Evolutionary conservation across 2,797 vertebrate species (phyloP), one percentile per base, ranked within the genome.

Genomic region (Mus caroli): DNA sequence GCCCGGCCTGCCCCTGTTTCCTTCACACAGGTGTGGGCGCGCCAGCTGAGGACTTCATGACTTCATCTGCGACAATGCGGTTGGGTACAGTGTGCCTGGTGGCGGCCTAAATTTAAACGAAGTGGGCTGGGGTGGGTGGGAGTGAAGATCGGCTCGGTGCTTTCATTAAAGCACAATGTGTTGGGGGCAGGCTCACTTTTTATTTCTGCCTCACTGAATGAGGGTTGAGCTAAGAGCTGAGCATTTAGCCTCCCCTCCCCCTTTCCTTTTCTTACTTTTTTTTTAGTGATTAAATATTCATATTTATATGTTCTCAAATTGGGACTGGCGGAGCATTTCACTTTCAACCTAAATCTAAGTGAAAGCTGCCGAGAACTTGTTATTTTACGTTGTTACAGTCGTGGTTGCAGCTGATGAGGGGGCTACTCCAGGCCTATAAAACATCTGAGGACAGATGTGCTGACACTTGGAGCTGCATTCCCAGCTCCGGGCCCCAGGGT

Each of bases 91-190:
- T 96, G 96, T 93, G 96, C 97, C 95, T 97, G 95, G 96, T 94
- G 97, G 94, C 82, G 97, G 96, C 95, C 97, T 97, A 97, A 97
- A 97, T 97, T 98, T 96, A 97, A 97, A 96, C 85, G 93, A 96
- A 97, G 91, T 97, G 94, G 84, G 97, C 95, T 93, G 97, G 95
- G 96, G 97, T 97, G 96, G 97, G 97, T 94, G 97, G 96, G 90
- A 95, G 97, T 96, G 97, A 93, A 96, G 96, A 96, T 67, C 34
- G 67, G 91, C 69, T 97, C 92, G 92, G 95, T 91, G 94, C 96
- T 97, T 98, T 97, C 95, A 94, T 34, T 92, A 97, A 97, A 96
- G 96, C 87, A 73, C 97, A 75, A 24, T 97, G 62, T 94, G 96
- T 94, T 97, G 95, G 94, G 97, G 94, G 97, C 90, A 58, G 93